Evolutionary conservation across 2,888 invertebrate species (phyloP), one percentile per base, ranked within the genome.

Genomic region (Oscheius sp.): DNA sequence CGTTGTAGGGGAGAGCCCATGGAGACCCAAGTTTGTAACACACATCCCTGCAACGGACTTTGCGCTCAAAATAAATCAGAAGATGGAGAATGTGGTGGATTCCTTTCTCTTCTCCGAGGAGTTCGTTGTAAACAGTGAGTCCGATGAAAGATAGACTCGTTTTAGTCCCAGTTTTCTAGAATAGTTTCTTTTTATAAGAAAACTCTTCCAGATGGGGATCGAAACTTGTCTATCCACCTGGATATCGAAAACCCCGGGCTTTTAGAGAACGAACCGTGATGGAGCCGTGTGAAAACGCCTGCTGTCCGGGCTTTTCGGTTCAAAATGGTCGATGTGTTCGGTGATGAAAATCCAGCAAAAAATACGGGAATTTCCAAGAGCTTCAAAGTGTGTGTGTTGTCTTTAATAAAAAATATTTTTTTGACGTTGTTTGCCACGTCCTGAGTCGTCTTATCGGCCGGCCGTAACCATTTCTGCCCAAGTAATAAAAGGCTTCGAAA

Each of bases 11-110:
- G 86, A 45, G 78, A 79, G 33, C 79, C 80, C 25, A 64, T 80
- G 72, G 84, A 86, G 75, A 81, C 81, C 23, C 78, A 84, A 71
- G 75, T 82, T 45, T 86, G 86, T 78, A 84, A 84, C 58, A 70
- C 74, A 20, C 75, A 81, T 68, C 82, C 86, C 3, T 86, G 86
- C 67, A 78, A 74, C 46, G 84, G 83, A 17, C 69, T 84, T 65
- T 86, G 86, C 71, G 72, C 81, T 15, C 76, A 81, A 65, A 82
- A 79, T 55, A 73, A 75, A 42, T 70, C 71, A 45, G 82, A 82
- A 45, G 81, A 81, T 55, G 76, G 76, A 46, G 79, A 83, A 37
- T 86, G 86, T 72, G 79, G 79, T 25, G 86, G 86, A 53, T 78
- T 86, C 77, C 79, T 86, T 65, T 79, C 83, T 12, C 75, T 86